phyloP scores from a whole-genome alignment of 2,888 invertebrate species.

The Lasioglossum zephyrum region DNA sequence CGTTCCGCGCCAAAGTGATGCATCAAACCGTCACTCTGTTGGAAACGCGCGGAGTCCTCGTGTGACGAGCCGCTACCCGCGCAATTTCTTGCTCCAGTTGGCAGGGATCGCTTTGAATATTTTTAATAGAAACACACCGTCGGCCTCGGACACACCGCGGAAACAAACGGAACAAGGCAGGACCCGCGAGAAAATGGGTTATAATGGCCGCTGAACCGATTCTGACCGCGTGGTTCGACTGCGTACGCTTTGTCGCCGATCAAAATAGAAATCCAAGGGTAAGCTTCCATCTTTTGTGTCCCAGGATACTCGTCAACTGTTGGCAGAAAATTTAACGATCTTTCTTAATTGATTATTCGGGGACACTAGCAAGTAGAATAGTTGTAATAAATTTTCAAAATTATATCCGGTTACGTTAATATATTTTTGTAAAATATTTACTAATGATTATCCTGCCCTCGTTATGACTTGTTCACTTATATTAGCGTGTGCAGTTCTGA shows the following conservation, averaged over 20 bases:
- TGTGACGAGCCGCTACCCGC: constrained; percentile 33
- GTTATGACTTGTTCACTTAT: neutral
- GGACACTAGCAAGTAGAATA: neutral
- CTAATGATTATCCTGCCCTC: neutral
- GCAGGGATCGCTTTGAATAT: constrained; percentile 41
- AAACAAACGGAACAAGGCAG: neutral
- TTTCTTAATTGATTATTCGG: neutral
- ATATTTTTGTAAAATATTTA: neutral
- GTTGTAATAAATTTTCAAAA: neutral
- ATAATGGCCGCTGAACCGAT: neutral
- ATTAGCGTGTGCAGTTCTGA: neutral
- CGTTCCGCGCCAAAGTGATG: constrained; percentile 48
- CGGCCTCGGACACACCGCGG: neutral
- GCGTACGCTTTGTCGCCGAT: neutral
- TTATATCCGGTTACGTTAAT: neutral
- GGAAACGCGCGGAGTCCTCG: constrained; percentile 48
- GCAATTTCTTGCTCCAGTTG: constrained; percentile 62
- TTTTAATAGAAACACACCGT: constrained; percentile 39
- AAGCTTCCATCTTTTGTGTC: neutral
- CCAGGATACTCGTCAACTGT: neutral
- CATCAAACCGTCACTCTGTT: constrained; percentile 51
- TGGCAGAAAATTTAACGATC: neutral
- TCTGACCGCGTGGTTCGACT: neutral
- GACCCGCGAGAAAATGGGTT: constrained; percentile 10
- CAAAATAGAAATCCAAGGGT: neutral